Evolutionary conservation across 1,140 invertebrate genomes (phyloP).

Genomic region (Heterodera schachtii): DNA sequence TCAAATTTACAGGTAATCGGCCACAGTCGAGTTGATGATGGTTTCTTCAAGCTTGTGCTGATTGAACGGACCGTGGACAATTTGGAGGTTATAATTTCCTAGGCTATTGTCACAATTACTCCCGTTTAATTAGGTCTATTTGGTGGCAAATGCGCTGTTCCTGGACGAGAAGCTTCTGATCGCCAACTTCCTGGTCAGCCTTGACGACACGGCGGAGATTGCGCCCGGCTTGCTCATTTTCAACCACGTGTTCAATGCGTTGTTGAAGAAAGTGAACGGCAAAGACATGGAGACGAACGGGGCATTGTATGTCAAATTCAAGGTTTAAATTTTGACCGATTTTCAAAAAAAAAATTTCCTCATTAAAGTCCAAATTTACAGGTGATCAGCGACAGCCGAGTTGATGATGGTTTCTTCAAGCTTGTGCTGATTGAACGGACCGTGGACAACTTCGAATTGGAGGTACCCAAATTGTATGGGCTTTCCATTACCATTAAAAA

Average conservation of each 20-base stretch:
- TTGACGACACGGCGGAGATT: conserved; percentile 83
- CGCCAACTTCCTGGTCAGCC: conserved; percentile 80
- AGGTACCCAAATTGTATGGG: too few species aligned
- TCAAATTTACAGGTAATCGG: conserved; percentile 73
- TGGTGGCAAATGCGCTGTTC: conserved; percentile 51
- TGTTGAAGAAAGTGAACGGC: conserved; percentile 56
- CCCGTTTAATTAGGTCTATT: conserved; percentile 28
- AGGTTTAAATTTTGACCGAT: too few species aligned
- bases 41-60: conserved; percentile 88
- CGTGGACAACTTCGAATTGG: conserved; percentile 79
- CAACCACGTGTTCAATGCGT: conserved; percentile 73
- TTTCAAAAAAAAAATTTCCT: too few species aligned
- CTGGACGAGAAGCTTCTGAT: conserved; percentile 73
- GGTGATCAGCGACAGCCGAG: conserved; percentile 82
- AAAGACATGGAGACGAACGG: too few species aligned
- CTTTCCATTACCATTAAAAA: too few species aligned
- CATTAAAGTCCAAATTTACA: background rate
- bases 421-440: conserved; percentile 75
- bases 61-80: conserved; percentile 74
- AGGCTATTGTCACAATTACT: background rate
- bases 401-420: conserved; percentile 98
- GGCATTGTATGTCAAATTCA: conserved; percentile 88
- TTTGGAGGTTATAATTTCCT: too few species aligned
- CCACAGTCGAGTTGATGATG: conserved; percentile 87
- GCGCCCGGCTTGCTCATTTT: conserved; percentile 90